Evolutionary conservation across 1,140 invertebrate genomes (phyloP).

Genomic region (Coptotermes formosanus): DNA sequence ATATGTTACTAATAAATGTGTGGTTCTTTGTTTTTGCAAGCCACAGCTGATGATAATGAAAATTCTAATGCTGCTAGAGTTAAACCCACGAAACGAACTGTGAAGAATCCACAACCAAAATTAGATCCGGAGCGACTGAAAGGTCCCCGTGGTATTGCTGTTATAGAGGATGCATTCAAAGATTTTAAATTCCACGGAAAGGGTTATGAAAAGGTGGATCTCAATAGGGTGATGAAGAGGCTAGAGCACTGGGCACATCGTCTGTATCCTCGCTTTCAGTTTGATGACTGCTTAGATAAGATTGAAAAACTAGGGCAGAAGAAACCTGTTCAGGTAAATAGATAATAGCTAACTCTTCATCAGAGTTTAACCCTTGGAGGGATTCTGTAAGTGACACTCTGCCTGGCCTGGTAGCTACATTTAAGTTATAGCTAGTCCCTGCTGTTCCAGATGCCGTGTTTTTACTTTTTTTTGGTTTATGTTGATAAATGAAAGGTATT

Average conservation of each 20-base stretch:
- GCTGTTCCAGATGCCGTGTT: no score
- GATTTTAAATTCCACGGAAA: slow-evolving; percentile 82
- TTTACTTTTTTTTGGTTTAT: no score
- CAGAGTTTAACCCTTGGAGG: background rate
- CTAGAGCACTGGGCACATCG: slow-evolving; percentile 92
- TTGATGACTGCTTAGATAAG: slow-evolving; percentile 80
- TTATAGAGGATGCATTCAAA: slow-evolving; percentile 75
- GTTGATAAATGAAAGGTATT: no score
- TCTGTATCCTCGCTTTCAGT: slow-evolving; percentile 82
- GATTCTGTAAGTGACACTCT: no score
- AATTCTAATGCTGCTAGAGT: background rate
- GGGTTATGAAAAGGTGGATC: slow-evolving; percentile 79
- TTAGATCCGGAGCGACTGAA: slow-evolving; percentile 50
- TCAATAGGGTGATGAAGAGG: slow-evolving; percentile 75
- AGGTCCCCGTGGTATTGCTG: slow-evolving; percentile 73
- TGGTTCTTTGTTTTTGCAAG: no score
- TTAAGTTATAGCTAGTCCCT: no score
- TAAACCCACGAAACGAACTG: slow-evolving; percentile 33
- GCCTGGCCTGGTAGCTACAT: no score
- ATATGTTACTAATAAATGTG: no score
- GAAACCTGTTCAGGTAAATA: slow-evolving; percentile 52
- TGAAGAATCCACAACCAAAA: slow-evolving; percentile 36
- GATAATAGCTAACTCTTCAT: no score
- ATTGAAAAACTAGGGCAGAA: slow-evolving; percentile 79
- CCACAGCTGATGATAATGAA: background rate